A percentile compares a stretch with the other conserved stretches of the same genome.
Conservation (phyloP, 2,888 invertebrate genomes). For the Diarsia rubi region DNA sequence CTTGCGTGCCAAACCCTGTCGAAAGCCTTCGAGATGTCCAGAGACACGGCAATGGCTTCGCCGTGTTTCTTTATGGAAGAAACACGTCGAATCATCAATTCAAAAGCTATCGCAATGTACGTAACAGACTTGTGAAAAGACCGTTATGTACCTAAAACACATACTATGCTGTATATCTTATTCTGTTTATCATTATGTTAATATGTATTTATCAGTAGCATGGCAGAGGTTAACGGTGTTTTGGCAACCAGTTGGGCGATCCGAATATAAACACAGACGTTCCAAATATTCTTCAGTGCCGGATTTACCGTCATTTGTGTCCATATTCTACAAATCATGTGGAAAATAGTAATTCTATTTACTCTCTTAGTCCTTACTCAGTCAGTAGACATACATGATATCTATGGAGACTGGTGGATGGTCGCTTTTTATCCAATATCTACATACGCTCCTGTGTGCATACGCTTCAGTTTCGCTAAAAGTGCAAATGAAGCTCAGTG, state of each 20-base stretch:
- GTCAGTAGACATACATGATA: neutral
- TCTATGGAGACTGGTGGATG: slow-evolving; percentile 35
- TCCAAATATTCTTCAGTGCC: slow-evolving; percentile 3
- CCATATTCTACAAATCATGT: slow-evolving; percentile 27
- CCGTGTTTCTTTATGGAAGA: no score
- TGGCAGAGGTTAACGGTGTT: slow-evolving; percentile 27
- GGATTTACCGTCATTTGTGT: neutral
- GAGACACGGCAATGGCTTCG: no score
- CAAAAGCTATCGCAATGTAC: no score
- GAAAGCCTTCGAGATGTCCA: no score
- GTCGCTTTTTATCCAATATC: slow-evolving; percentile 37
- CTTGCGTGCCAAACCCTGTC: no score
- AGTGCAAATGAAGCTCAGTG: slow-evolving; percentile 20
- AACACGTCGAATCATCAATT: no score
- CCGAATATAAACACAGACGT: slow-evolving; percentile 25
- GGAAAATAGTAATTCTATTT: slow-evolving; percentile 27
- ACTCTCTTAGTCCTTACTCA: slow-evolving; percentile 14
- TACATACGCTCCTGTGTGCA: slow-evolving; percentile 19
- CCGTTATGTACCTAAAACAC: no score
- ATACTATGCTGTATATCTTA: no score
- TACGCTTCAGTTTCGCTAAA: slow-evolving; percentile 4
- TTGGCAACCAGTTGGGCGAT: slow-evolving; percentile 11
- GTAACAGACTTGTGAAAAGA: no score
- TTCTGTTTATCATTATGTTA: no score
- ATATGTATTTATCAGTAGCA: slow-evolving; percentile 9